Conservation (phyloP, 2,888 invertebrate genomes). For the Pollenia angustigena region DNA sequence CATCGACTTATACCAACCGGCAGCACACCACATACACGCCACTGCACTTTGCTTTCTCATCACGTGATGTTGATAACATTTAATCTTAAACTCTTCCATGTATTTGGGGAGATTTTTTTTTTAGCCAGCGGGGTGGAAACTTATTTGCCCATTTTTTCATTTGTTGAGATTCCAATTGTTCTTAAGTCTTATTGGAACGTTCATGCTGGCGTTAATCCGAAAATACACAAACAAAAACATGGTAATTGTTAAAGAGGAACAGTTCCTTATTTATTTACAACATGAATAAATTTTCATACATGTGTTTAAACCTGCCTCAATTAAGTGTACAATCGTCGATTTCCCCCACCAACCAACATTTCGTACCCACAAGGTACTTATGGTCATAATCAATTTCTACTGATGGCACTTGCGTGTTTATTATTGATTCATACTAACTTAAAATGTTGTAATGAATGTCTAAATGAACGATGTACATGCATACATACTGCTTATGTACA, state of each 20-base stretch:
- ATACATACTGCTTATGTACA: background rate
- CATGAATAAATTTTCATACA: background rate
- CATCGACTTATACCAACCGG: constrained; percentile 63
- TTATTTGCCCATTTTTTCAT: constrained; percentile 58
- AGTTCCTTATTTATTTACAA: constrained; percentile 13
- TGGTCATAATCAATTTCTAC: constrained; percentile 69
- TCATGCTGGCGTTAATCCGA: constrained; percentile 65
- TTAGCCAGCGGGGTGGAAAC: constrained; percentile 65
- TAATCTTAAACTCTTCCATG: background rate
- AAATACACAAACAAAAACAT: constrained; percentile 53
- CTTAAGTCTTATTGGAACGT: constrained; percentile 36
- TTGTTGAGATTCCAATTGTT: constrained; percentile 65
- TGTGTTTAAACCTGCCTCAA: constrained; percentile 29
- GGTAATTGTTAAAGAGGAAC: constrained; percentile 20
- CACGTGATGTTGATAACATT: constrained; percentile 48
- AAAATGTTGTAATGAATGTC: constrained; percentile 25
- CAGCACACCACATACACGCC: constrained; percentile 45
- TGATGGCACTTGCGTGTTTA: constrained; percentile 72
- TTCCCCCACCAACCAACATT: background rate
- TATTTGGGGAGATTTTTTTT: constrained; percentile 35
- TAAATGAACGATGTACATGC: constrained; percentile 8
- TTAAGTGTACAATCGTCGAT: background rate
- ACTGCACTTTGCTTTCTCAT: constrained; percentile 61
- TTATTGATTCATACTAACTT: constrained; percentile 42
- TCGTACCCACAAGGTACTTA: constrained; percentile 43